Evolutionary conservation across 2,113 vertebrate species (phyloP).

Genomic region (Pogona vitticeps): DNA sequence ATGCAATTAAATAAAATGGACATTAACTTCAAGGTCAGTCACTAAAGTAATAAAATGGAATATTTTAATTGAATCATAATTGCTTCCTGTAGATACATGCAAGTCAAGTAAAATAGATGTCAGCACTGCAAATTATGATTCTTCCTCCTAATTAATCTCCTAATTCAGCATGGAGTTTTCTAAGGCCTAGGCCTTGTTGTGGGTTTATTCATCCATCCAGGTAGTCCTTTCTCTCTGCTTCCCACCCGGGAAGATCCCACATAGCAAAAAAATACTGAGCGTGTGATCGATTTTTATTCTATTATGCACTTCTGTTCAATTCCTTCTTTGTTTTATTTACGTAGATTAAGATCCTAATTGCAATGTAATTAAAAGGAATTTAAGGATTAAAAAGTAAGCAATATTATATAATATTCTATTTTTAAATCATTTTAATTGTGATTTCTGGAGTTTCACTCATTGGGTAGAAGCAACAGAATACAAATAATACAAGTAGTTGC

Average conservation of each 20-base stretch:
- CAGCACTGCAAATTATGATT: slow-evolving; percentile 75
- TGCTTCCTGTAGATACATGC: slow-evolving; percentile 78
- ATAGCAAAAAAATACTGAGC: slow-evolving; percentile 11
- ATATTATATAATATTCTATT: not conserved
- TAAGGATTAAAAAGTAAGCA: not conserved
- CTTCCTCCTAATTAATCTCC: slow-evolving; percentile 80
- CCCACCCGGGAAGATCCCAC: slow-evolving; percentile 13
- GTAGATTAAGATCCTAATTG: not conserved
- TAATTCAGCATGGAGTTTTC: slow-evolving; percentile 71
- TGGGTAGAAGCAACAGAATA: not conserved
- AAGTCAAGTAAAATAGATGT: slow-evolving; percentile 81
- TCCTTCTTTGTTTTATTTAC: not conserved
- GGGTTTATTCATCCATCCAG: slow-evolving; percentile 74
- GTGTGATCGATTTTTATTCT: slow-evolving; percentile 53
- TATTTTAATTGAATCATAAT: slow-evolving; percentile 87
- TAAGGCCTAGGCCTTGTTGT: slow-evolving; percentile 69
- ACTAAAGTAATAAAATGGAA: slow-evolving; percentile 81
- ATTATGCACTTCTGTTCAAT: not conserved
- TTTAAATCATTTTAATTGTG: not conserved
- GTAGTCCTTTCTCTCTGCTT: slow-evolving; percentile 40
- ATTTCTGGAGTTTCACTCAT: not conserved
- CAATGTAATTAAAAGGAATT: not conserved
- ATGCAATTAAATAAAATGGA: slow-evolving; percentile 81
- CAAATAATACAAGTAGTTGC: too few species aligned
- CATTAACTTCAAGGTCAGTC: slow-evolving; percentile 85